Base-by-base conservation (phyloP, 2,888 invertebrate genomes). In the Netelia fuscicornis region DNA sequence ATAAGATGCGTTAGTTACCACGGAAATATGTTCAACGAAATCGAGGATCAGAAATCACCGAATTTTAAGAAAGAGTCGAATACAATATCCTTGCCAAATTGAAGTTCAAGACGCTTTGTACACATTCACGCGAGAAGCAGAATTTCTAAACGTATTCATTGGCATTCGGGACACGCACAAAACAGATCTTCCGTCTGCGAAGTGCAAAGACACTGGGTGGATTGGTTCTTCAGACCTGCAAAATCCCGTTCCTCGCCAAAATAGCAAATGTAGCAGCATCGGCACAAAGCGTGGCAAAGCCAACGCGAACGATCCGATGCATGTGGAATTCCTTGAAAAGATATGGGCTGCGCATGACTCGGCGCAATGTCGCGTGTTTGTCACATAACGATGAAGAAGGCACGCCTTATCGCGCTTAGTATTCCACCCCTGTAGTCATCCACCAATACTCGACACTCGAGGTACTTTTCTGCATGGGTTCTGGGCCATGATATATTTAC, bases 271-370 rank as follows among this genome's bases (percentile, higher is more conserved):
- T 82, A 76, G 72, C 81, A 74, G 67, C 85, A 75, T 68, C 44
- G 44, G 54, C 84, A 65, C 62, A 52, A 71, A 64, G 30, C 23
- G 17, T 13, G 48, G 11, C 13, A 81, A 84, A 81, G 83, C 78
- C 44, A 68, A 67, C 62, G 37, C 48, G 37, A 23, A 83, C 25
- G n/a, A 68, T 75, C 65, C 60, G 48, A 71, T 71, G 65, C 76
- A 64, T 58, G 75, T 67, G 56, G 79, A 86, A 88, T 81, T 88
- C 86, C 67, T 71, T 76, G 85, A 84, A 89, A 89, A 90, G 86
- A 88, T 88, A 89, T 86, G 88, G 87, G 80, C 62, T 60, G 86
- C 52, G 85, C 88, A 88, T 89, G 89, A 89, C 88, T 88, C 87
- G 88, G 86, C 83, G 86, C 79, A 85, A 86, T 81, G 75, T 72